phyloP scores from a whole-genome alignment of 1,140 invertebrate genomes.

The Sycophila sp. region DNA sequence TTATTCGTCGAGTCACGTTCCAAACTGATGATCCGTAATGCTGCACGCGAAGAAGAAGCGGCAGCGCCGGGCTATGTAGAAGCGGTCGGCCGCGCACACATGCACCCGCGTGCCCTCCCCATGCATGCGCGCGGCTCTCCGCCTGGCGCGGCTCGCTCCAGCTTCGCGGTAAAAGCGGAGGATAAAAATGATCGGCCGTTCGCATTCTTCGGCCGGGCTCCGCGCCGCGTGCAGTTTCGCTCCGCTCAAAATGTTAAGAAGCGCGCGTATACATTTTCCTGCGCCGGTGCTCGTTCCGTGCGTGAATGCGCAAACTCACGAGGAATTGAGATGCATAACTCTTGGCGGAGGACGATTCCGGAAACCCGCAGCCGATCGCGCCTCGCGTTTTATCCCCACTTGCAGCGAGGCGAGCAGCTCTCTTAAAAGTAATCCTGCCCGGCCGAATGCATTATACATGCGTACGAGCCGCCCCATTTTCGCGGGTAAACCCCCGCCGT shows the following conservation, averaged over 20 bases:
- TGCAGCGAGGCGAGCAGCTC: not conserved
- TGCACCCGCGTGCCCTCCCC: not conserved
- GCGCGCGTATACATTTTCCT: not conserved
- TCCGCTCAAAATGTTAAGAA: conserved; percentile 10
- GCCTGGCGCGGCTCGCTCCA: not conserved
- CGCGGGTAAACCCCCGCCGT: not conserved
- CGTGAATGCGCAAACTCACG: not conserved
- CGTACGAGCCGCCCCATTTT: conserved; percentile 1
- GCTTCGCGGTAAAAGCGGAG: conserved; percentile 1
- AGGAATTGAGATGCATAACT: not conserved
- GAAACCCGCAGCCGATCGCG: not conserved
- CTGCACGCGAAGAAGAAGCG: not conserved
- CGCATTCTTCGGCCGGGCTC: conserved; percentile 12
- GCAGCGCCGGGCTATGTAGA: not conserved
- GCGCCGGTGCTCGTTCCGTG: not conserved
- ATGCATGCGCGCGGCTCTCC: not conserved
- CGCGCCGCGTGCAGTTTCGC: not conserved
- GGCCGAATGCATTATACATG: not conserved
- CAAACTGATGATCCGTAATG: conserved; percentile 36
- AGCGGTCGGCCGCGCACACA: not conserved
- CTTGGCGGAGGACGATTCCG: not conserved
- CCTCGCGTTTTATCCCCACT: not conserved
- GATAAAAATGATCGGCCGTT: conserved; percentile 27
- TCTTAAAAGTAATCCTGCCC: conserved; percentile 11
- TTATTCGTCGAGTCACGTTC: conserved; percentile 32